These are phyloP conservation scores for Lophura nycthemera DNA, from an alignment of 2,113 vertebrate species.

Conservation along the genomic window DNA sequence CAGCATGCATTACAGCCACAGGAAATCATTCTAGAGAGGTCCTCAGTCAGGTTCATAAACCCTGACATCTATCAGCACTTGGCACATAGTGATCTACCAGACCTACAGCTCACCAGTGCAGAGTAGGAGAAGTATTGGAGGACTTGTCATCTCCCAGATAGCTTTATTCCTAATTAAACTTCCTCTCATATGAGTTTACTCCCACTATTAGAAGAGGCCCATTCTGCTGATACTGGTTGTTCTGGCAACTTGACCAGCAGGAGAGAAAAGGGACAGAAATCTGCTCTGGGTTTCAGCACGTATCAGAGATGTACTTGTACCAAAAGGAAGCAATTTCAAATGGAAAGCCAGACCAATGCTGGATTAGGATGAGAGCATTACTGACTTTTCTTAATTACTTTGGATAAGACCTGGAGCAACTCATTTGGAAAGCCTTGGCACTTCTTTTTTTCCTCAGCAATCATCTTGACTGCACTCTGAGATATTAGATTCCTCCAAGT, in stretches of 20 bases:
- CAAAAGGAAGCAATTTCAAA: not conserved
- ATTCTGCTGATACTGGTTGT: not conserved
- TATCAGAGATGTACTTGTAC: not conserved
- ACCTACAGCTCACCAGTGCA: not conserved
- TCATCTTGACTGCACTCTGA: not conserved
- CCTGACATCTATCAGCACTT: fast-evolving
- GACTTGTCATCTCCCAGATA: not conserved
- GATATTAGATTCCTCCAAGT: not conserved
- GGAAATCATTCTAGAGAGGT: not conserved
- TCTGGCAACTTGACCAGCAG: not conserved
- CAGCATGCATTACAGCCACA: fast-evolving
- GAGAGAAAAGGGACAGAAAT: not conserved
- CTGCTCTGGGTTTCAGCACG: not conserved
- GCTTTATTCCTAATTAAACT: not conserved
- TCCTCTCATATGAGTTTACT: not conserved
- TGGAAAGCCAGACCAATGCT: not conserved
- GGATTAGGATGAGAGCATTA: not conserved
- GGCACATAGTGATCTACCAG: not conserved
- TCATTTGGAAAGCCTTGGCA: not conserved
- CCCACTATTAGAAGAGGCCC: not conserved
- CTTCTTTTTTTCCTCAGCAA: not conserved
- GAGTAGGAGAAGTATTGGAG: not conserved
- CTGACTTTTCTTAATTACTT: not conserved
- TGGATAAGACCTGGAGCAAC: not conserved
- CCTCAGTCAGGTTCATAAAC: not conserved